A percentile compares a stretch with the other conserved stretches of the same genome.
Conservation (phyloP, 2,797 vertebrate genomes). For the Esox lucius region DNA sequence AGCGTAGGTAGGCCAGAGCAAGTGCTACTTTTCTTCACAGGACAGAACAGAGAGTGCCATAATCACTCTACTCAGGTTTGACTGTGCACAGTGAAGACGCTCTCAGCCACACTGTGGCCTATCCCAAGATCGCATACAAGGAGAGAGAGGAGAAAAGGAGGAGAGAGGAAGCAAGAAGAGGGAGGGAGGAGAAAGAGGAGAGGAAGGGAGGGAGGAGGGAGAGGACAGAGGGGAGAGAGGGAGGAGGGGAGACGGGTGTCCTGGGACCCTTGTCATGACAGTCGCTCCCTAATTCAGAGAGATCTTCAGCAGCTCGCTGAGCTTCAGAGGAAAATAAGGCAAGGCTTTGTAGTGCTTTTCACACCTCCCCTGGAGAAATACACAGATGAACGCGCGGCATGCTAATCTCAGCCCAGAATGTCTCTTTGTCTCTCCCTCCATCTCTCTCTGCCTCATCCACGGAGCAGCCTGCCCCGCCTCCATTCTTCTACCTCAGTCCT, state of each 20-base stretch:
- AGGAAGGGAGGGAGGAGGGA: constrained; percentile 16
- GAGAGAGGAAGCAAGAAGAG: constrained; percentile 31
- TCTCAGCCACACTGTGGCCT: neutral
- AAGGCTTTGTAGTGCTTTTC: constrained; percentile 58
- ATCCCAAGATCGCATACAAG: neutral
- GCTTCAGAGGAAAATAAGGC: constrained; percentile 49
- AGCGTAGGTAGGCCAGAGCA: constrained; percentile 36
- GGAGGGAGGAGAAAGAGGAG: constrained; percentile 20
- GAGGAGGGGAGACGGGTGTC: neutral
- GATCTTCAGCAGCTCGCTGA: constrained; percentile 35
- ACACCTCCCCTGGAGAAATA: constrained; percentile 48
- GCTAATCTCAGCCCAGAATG: constrained; percentile 52
- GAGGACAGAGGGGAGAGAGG: neutral
- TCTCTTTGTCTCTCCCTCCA: constrained; percentile 12
- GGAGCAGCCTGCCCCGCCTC: constrained; percentile 31
- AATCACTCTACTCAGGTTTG: constrained; percentile 46
- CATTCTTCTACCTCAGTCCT: constrained; percentile 24
- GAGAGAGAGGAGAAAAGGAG: constrained; percentile 19
- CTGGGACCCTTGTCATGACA: constrained; percentile 10
- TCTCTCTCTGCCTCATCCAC: constrained; percentile 2
- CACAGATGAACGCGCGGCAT: constrained; percentile 52
- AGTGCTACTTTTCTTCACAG: constrained; percentile 31
- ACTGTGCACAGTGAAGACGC: constrained; percentile 37
- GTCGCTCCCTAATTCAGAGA: constrained; percentile 11
- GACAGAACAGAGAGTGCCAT: constrained; percentile 52